Percentiles rank a stretch among this genome's conserved stretches.
Evolutionary conservation across 2,797 vertebrate genomes (phyloP).

Genomic region (Oryzias dopingdopingensis): DNA sequence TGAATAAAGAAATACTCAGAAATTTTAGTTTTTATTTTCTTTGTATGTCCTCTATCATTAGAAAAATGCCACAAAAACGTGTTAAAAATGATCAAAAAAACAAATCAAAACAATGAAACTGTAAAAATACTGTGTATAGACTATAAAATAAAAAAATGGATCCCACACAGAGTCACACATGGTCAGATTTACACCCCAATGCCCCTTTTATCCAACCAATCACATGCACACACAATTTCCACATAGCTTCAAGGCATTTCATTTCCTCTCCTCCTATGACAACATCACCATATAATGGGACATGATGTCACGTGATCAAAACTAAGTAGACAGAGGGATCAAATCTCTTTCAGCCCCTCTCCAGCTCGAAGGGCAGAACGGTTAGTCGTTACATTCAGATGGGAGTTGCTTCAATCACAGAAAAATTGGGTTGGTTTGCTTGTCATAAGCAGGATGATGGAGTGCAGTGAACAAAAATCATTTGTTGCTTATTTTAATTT

Average conservation of each 20-base stretch:
- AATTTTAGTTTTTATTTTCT: too few relatives aligned
- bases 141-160: conserved; percentile 9
- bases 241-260: conserved; percentile 67
- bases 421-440: conserved; percentile 65
- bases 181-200: conserved; percentile 24
- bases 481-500: conserved; percentile 27
- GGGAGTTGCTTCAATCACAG: conserved; percentile 62
- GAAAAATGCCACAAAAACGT: too few relatives aligned
- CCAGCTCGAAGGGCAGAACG: conserved; percentile 68
- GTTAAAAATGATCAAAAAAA: neutral
- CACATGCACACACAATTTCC: conserved; percentile 18
- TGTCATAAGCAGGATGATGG: conserved; percentile 53
- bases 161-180: conserved; percentile 9
- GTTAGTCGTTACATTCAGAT: conserved; percentile 67
- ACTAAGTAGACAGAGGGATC: conserved; percentile 62
- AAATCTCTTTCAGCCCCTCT: conserved; percentile 54
- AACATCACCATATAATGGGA: conserved; percentile 76
- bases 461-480: conserved; percentile 34
- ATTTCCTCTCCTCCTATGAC: conserved; percentile 73
- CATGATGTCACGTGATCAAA: conserved; percentile 68
- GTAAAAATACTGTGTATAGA: conserved; percentile 16
- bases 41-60: too few relatives aligned
- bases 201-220: conserved; percentile 7
- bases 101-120: neutral
- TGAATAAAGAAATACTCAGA: too few relatives aligned